A percentile compares a stretch with the other conserved stretches of the same genome.
These are phyloP conservation scores for Sepiola atlantica DNA, from an alignment of 2,888 invertebrate genomes.

Conservation along the genomic window DNA sequence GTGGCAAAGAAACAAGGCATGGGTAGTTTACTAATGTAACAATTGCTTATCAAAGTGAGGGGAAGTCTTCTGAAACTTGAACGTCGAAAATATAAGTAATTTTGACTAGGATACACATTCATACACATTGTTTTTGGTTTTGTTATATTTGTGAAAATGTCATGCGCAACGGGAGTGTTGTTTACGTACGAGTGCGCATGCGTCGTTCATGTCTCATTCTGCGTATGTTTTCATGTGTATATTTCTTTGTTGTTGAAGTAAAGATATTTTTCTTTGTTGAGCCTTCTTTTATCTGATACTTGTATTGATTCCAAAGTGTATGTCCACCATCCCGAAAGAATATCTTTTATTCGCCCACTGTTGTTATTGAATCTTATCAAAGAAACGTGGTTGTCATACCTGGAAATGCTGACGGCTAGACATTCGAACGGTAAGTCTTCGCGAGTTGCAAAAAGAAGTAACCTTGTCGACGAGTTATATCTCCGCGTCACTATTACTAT, in stretches of 20 bases:
- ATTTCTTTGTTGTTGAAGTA: neutral
- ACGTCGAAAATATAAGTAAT: neutral
- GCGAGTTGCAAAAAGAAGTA: neutral
- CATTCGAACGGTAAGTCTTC: neutral
- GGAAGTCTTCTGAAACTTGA: neutral
- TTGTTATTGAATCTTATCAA: neutral
- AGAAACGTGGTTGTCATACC: conserved; percentile 18
- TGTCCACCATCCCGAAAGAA: neutral
- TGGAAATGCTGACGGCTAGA: neutral
- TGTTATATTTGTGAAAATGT: too few species aligned
- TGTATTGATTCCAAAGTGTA: neutral
- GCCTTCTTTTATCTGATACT: neutral
- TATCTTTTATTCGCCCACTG: neutral
- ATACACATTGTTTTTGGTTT: too few species aligned
- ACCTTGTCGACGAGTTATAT: neutral
- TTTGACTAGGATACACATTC: too few species aligned
- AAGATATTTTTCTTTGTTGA: neutral
- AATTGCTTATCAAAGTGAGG: neutral
- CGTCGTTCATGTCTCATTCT: neutral
- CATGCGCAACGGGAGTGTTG: neutral
- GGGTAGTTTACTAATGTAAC: too few species aligned
- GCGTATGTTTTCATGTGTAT: neutral
- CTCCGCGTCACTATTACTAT: too few species aligned
- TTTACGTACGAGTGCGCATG: neutral
- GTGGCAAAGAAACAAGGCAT: too few species aligned